Conservation (phyloP, 2,888 invertebrate species). For the Unio pictorum region DNA sequence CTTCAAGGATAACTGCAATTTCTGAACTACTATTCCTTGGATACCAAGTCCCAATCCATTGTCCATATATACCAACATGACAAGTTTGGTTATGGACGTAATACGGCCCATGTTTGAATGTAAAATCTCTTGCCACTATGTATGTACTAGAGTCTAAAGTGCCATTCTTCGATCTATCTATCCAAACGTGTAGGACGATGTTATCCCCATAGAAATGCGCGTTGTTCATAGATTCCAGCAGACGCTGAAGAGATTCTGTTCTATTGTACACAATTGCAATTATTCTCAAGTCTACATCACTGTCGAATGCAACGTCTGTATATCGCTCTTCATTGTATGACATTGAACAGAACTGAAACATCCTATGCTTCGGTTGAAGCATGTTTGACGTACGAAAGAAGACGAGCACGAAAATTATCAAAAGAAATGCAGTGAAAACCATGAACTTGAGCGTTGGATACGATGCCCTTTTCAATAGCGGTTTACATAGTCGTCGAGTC, state of each 20-base stretch:
- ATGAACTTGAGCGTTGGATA: too few relatives aligned
- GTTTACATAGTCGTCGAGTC: too few relatives aligned
- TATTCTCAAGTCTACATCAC: slow-evolving; percentile 7
- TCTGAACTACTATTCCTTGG: slow-evolving; percentile 41
- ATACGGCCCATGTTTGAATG: slow-evolving; percentile 13
- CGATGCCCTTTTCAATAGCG: too few relatives aligned
- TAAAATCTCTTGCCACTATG: slow-evolving; percentile 5
- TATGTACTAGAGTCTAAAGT: slow-evolving; percentile 6
- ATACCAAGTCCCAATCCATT: slow-evolving; percentile 42
- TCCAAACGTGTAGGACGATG: slow-evolving; percentile 16
- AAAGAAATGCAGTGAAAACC: too few relatives aligned
- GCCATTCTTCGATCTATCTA: slow-evolving; percentile 14
- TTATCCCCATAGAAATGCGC: slow-evolving; percentile 14
- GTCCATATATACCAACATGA: slow-evolving; percentile 8
- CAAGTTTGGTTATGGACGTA: slow-evolving; percentile 11
- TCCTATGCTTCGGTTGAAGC: too few relatives aligned
- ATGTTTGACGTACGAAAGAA: too few relatives aligned
- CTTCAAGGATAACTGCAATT: slow-evolving; percentile 59
- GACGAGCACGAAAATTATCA: too few relatives aligned
- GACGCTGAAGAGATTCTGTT: slow-evolving; percentile 9
- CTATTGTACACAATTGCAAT: slow-evolving; percentile 18
- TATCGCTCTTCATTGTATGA: too few relatives aligned
- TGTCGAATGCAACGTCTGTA: too few relatives aligned
- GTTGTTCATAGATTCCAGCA: slow-evolving; percentile 14
- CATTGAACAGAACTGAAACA: too few relatives aligned